Evolutionary conservation across 2,888 invertebrate genomes (phyloP), one percentile per base, ranked within the genome.

Genomic region (Stenurella melanura): DNA sequence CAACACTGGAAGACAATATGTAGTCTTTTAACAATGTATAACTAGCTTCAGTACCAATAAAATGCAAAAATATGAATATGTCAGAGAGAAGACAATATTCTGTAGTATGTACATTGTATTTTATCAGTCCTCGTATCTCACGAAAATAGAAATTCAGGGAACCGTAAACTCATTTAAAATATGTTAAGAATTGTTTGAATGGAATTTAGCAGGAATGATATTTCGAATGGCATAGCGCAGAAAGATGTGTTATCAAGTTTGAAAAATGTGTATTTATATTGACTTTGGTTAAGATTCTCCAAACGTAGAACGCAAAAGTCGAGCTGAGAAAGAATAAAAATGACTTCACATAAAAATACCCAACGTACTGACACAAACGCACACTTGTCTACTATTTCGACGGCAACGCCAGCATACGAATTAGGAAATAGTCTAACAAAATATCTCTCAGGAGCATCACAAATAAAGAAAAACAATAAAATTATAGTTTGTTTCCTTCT

Each of bases 261-360:
- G 85, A 85, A 80, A 84, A 83, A 85, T 85, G 85, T 82, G 82
- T 84, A 84, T 86, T 85, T 85, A 84, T 84, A 85, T 84, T 83
- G 83, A 83, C 80, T 83, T 80, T 76, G 79, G 83, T 84, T 85
- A 80, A 82, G 80, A 86, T 86, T 86, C 86, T 72, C 75, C 58
- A 61, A 80, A 81, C 86, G 85, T 85, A 79, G 75, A 71, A 78
- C 77, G 81, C 79, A 81, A 80, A 79, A 84, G 83, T 84, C 83
- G 81, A 83, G 82, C 81, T 75, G 78, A 80, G 80, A 78, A 84
- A 78, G 84, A 83, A 86, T 86, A 86, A 86, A 86, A 86, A 85
- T 85, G 82, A 80, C 82, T 82, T 68, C 81, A 83, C 85, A 85
- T 85, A 86, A 86, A 86, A 84, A 83, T 83, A 82, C 80, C 82